Evolutionary conservation across 2,797 vertebrate species (phyloP).

Genomic region (Acomys russatus): DNA sequence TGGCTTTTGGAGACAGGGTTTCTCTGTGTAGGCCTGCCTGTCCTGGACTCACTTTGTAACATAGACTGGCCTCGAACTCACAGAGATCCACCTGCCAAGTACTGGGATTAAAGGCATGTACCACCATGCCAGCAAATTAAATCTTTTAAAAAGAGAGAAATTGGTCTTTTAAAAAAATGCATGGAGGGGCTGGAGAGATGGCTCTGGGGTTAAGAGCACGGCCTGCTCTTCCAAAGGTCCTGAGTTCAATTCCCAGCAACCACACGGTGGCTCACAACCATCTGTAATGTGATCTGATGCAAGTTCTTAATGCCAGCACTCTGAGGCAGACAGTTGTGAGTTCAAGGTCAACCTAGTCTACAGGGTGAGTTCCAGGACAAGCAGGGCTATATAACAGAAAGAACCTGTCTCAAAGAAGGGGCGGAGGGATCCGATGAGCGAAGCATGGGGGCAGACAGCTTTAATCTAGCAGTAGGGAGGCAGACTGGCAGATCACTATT

Average conservation of each 20-base stretch:
- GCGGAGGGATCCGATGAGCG: not conserved
- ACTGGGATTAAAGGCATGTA: no score
- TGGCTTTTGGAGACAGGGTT: no score
- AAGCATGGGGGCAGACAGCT: not conserved
- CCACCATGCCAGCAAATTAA: not conserved
- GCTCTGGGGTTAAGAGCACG: no score
- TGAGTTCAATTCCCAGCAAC: no score
- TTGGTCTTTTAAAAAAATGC: not conserved
- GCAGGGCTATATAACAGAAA: not conserved
- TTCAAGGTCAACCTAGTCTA: not conserved
- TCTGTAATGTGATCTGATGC: not conserved
- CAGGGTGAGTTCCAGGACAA: not conserved
- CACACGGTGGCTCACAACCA: no score
- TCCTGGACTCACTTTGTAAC: no score
- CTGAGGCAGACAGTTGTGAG: not conserved
- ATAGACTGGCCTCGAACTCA: no score
- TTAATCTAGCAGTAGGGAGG: not conserved
- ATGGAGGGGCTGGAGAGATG: no score
- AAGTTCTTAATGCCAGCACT: not conserved
- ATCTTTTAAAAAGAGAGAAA: not conserved
- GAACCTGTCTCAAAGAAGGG: not conserved
- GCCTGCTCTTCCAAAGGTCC: no score
- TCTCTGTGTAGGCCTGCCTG: no score
- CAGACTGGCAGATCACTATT: not conserved
- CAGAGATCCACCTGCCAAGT: no score